phyloP scores from a whole-genome alignment of 2,113 vertebrate species.

The Limnothrissa miodon region DNA sequence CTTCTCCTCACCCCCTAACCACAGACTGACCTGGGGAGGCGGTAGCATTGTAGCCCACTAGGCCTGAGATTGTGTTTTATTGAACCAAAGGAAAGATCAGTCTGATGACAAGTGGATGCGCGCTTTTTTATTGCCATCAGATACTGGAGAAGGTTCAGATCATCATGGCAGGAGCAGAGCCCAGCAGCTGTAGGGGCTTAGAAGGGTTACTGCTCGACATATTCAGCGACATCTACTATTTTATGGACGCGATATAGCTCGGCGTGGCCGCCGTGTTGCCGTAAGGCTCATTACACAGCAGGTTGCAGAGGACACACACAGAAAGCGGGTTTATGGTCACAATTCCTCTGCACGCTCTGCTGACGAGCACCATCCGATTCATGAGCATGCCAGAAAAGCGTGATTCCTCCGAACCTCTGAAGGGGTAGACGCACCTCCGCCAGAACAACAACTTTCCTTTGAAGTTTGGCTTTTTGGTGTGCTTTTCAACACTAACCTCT shows the following conservation, averaged over 20 bases:
- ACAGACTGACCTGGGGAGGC: neutral
- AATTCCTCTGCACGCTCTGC: neutral
- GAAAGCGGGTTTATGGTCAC: neutral
- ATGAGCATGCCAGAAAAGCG: neutral
- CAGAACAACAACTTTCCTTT: neutral
- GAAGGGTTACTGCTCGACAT: neutral
- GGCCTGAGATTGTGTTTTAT: neutral
- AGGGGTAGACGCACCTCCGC: neutral
- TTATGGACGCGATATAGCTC: neutral
- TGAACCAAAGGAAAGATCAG: neutral
- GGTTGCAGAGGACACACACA: neutral
- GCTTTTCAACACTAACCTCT: constrained; percentile 49
- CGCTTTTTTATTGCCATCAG: neutral
- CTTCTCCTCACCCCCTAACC: neutral
- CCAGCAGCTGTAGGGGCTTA: neutral
- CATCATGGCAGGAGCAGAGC: neutral
- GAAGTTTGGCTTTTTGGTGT: constrained; percentile 28
- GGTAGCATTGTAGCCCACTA: neutral
- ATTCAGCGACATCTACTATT: neutral
- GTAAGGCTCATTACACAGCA: neutral
- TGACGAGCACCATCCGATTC: neutral
- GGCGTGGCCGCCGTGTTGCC: neutral
- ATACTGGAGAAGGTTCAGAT: neutral
- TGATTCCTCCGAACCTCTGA: too few relatives aligned
- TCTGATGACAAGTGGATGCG: neutral